These are phyloP conservation scores for Troides aeacus DNA, from an alignment of 2,888 invertebrate species.

Conservation along the genomic window DNA sequence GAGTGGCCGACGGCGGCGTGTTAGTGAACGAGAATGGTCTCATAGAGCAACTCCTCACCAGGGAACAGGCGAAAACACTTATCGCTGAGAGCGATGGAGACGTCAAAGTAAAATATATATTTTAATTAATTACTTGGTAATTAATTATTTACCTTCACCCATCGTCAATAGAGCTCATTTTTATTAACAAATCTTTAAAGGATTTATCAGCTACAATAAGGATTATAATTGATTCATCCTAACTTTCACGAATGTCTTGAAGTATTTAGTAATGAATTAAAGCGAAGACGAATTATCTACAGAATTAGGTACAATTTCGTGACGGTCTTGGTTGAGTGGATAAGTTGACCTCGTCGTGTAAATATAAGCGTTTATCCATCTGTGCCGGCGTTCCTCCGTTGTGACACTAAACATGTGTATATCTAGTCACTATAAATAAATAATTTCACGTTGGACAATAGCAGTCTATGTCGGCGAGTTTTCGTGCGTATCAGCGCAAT, in stretches of 20 bases:
- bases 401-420: constrained; percentile 13
- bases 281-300: background rate
- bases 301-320: background rate
- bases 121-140: background rate
- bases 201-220: no score
- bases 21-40: constrained; percentile 80
- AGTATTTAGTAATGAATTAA: background rate
- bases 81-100: constrained; percentile 68
- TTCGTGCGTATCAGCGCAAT: no score
- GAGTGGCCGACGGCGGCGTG: constrained; percentile 80
- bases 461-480: background rate
- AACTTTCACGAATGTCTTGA: no score
- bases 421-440: constrained; percentile 20
- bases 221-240: no score
- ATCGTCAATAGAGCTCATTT: background rate
- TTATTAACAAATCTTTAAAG: background rate
- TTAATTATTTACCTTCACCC: constrained; percentile 1
- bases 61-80: constrained; percentile 67
- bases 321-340: constrained; percentile 6
- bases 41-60: constrained; percentile 76
- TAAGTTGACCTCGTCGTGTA: constrained; percentile 5
- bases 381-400: constrained; percentile 6
- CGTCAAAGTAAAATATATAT: constrained; percentile 66
- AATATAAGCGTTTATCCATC: constrained; percentile 16
- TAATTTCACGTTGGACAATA: constrained; percentile 13